A percentile compares a stretch with the other conserved stretches of the same genome.
phyloP scores from a whole-genome alignment of 37 sponge, comb jelly and placozoan species.

The Aphrocallistes beatrix region DNA sequence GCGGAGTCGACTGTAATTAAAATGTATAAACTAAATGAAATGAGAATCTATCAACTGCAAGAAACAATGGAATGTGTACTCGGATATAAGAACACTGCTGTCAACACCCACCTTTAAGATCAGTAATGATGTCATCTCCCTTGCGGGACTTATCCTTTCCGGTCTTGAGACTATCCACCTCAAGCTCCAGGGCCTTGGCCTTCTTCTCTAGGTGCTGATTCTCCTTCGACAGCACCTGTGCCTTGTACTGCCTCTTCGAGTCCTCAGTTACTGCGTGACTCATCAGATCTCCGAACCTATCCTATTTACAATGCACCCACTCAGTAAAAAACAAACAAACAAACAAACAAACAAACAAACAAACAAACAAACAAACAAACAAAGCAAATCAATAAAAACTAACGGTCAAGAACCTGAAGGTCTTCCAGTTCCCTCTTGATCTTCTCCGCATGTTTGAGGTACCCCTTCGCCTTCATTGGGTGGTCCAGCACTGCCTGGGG shows the following conservation, averaged over 20 bases:
- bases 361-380: too few relatives aligned
- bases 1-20: too few relatives aligned
- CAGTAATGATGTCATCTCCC: slow-evolving; percentile 1
- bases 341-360: too few relatives aligned
- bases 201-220: neutral
- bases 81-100: too few relatives aligned
- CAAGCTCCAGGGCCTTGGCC: neutral
- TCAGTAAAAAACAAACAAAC: too few relatives aligned
- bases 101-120: neutral
- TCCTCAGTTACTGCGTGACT: neutral
- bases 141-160: neutral
- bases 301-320: too few relatives aligned
- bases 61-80: too few relatives aligned
- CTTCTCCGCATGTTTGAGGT: neutral
- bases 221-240: neutral
- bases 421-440: neutral
- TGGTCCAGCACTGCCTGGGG: neutral
- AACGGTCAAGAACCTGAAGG: neutral
- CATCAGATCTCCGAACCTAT: slow-evolving; percentile 13
- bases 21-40: too few relatives aligned
- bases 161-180: slow-evolving; percentile 18
- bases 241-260: neutral
- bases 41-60: too few relatives aligned
- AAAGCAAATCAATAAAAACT: too few relatives aligned
- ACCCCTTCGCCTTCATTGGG: slow-evolving; percentile 1